Conservation (phyloP, 2,797 vertebrate genomes). For the Rhinatrema bivittatum region DNA sequence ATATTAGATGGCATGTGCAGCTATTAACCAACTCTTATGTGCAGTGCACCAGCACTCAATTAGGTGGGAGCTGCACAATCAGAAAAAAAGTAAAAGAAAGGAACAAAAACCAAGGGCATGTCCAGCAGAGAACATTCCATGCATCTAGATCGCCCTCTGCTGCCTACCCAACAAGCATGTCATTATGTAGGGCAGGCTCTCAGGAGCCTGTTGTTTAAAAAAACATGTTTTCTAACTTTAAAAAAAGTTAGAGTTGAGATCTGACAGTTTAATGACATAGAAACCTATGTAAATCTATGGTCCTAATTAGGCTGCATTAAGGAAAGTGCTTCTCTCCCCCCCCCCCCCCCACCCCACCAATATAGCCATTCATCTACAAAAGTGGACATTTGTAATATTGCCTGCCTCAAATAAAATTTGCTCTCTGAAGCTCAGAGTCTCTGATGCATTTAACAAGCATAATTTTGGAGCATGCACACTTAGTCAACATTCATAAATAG, state of each 20-base stretch:
- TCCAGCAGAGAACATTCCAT: no score
- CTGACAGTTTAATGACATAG: slow-evolving; percentile 21
- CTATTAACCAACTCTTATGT: no score
- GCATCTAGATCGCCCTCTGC: no score
- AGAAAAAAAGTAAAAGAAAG: no score
- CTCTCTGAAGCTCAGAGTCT: slow-evolving; percentile 16
- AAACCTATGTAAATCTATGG: slow-evolving; percentile 31
- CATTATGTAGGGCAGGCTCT: no score
- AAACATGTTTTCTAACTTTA: no score
- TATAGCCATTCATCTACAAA: slow-evolving; percentile 30
- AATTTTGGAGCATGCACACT: slow-evolving; percentile 27
- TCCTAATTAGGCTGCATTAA: slow-evolving; percentile 44
- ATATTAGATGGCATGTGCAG: no score
- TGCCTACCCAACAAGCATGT: no score
- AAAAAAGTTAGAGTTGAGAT: slow-evolving; percentile 24
- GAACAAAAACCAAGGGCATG: no score
- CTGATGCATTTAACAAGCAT: slow-evolving; percentile 24
- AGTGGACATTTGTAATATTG: slow-evolving; percentile 30
- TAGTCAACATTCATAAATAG: slow-evolving; percentile 12
- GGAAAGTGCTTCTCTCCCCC: slow-evolving; percentile 20
- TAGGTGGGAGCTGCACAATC: no score
- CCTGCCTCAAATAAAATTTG: slow-evolving; percentile 27
- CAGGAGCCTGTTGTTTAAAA: no score
- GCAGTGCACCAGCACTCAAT: no score
- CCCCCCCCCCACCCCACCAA: background rate